Conservation (phyloP, 2,888 invertebrate species). For the Pelosia muscerda region DNA sequence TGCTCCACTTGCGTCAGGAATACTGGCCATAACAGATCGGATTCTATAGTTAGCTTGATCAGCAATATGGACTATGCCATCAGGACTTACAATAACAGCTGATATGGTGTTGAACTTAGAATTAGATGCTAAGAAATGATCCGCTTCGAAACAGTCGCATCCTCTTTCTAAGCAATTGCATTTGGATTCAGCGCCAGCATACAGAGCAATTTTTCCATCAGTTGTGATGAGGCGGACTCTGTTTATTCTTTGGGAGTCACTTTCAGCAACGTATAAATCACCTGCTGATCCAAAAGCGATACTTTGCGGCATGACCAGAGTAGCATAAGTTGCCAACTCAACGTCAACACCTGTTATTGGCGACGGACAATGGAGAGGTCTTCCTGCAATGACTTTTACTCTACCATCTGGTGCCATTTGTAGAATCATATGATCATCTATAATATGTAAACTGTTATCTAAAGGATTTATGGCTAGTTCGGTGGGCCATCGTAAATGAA, state of each 20-base stretch:
- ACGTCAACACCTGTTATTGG: constrained; percentile 92
- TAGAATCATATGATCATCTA: constrained; percentile 98
- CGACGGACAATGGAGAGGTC: constrained; percentile 96
- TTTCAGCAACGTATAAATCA: constrained; percentile 97
- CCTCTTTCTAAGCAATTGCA: constrained; percentile 97
- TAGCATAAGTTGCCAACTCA: constrained; percentile 96
- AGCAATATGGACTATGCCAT: constrained; percentile 97
- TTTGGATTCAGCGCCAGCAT: constrained; percentile 97
- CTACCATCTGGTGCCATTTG: constrained; percentile 96
- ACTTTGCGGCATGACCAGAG: constrained; percentile 97
- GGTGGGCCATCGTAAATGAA: constrained; percentile 98
- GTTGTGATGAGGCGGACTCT: constrained; percentile 96
- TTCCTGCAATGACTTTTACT: constrained; percentile 96
- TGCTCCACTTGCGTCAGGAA: constrained; percentile 93
- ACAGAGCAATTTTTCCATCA: constrained; percentile 96
- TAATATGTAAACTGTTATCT: constrained; percentile 97
- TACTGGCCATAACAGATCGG: constrained; percentile 95
- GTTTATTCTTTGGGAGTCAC: constrained; percentile 97
- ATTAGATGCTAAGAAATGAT: constrained; percentile 96
- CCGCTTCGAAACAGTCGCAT: constrained; percentile 97
- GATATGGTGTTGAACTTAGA: constrained; percentile 98
- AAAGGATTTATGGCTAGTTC: constrained; percentile 97
- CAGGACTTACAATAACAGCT: constrained; percentile 96
- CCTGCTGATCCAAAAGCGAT: constrained; percentile 97
- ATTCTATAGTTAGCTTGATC: constrained; percentile 97